These are phyloP conservation scores for Spilogale gracilis DNA, from an alignment of 2,113 vertebrate genomes.

Conservation along the genomic window DNA sequence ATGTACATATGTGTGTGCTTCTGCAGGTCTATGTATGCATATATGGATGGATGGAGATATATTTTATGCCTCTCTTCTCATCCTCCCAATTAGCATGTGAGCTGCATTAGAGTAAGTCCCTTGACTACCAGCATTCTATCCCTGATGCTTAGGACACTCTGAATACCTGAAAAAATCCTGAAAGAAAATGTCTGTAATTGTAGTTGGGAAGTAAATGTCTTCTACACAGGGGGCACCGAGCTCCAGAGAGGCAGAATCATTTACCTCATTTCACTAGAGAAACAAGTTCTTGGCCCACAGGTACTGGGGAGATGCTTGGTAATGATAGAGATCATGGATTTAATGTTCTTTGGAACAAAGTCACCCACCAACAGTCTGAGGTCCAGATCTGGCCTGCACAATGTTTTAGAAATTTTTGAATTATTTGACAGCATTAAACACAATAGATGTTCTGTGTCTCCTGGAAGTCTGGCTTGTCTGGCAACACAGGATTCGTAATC, in stretches of 20 bases:
- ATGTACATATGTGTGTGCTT: no score
- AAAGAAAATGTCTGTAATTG: not conserved
- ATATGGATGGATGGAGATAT: not conserved
- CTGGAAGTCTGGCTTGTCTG: not conserved
- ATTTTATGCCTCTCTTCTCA: not conserved
- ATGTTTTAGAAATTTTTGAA: constrained; percentile 38
- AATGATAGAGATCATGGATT: constrained; percentile 8
- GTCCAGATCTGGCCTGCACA: not conserved
- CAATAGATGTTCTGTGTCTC: not conserved
- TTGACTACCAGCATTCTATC: not conserved
- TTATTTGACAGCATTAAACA: constrained; percentile 30
- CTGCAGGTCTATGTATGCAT: no score
- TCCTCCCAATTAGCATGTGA: not conserved
- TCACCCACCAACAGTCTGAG: not conserved
- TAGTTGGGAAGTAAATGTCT: not conserved
- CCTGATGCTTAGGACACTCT: not conserved
- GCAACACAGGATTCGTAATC: not conserved
- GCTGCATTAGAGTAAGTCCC: not conserved
- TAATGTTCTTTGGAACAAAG: not conserved
- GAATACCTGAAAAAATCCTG: not conserved
- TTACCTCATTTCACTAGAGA: constrained; percentile 25
- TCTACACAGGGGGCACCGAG: not conserved
- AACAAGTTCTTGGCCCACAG: not conserved
- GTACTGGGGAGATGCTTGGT: not conserved
- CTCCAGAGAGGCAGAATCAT: not conserved